Base-by-base conservation (phyloP, 2,888 invertebrate species). In the Embidobia sp. region DNA sequence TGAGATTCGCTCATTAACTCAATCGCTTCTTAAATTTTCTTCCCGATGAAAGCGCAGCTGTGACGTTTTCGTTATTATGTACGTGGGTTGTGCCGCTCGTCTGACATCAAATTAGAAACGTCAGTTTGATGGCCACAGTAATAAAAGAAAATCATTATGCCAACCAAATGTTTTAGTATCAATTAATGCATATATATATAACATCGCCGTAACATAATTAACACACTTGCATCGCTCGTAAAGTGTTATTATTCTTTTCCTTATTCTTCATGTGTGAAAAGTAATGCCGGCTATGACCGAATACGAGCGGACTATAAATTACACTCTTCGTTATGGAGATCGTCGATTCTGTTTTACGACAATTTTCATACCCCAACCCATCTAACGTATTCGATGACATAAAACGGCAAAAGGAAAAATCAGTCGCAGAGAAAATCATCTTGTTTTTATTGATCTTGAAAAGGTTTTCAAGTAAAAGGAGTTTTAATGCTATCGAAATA, bases 261-360 rank as follows among this genome's bases (percentile, higher is more conserved):
- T n/a, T 27, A 1, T 31, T 35, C 35, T 22, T 35, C 8, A 11
- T 29, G 13, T 22, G 33, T 10, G 33, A 44, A 44, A 33, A 59
- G 33, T 59, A 37, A 22, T 11, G 6, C 27, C 11, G 26, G 7
- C 8, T 22, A 29, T 31, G 55, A 70, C 61, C 53, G 44, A 42
- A 53, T 46, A 70, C n/a, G n/a, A n/a, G n/a, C 70, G 46, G 44
- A 15, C 6, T 26, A 44, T 69, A 61, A 70, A 61, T 70, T 53
- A 61, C 51, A 0, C 44, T n/a, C 51, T 29, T 61, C 27, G 27
- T 27, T 18, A 33, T 59, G 59, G 31, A 70, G 61, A 59, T 33
- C 49, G 44, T 59, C 51, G 49, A 42, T 55, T n/a, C n/a, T n/a
- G n/a, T n/a, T n/a, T n/a, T n/a, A n/a, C n/a, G n/a, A n/a, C n/a